phyloP scores from a whole-genome alignment of 1,140 invertebrate species.

The Phocides pigmalion region DNA sequence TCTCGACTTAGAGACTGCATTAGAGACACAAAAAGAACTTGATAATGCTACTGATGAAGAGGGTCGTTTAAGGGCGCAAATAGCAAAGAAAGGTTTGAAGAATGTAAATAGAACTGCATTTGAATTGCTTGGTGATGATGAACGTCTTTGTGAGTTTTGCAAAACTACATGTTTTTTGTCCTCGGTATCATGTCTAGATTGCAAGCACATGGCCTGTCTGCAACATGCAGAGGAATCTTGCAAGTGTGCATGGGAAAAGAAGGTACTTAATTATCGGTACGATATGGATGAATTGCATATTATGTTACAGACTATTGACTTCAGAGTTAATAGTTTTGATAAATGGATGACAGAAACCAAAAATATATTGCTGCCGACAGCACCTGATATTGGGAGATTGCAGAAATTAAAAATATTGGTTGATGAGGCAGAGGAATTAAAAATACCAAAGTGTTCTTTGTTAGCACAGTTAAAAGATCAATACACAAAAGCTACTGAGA shows the following conservation, averaged over 20 bases:
- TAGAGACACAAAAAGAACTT: constrained; percentile 94
- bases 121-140: constrained; percentile 97
- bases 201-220: constrained; percentile 93
- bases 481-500: constrained; percentile 68
- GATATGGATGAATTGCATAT: constrained; percentile 96
- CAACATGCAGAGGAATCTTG: constrained; percentile 94
- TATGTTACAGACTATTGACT: constrained; percentile 95
- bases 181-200: constrained; percentile 94
- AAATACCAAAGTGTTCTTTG: constrained; percentile 80
- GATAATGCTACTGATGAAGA: constrained; percentile 93
- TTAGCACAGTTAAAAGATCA: constrained; percentile 72
- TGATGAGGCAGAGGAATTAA: constrained; percentile 78
- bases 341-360: constrained; percentile 94
- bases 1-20: constrained; percentile 93
- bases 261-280: constrained; percentile 94
- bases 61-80: constrained; percentile 89
- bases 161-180: constrained; percentile 99
- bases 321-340: constrained; percentile 95
- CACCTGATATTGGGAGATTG: constrained; percentile 87
- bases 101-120: constrained; percentile 95
- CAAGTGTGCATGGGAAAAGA: constrained; percentile 90
- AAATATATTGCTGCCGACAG: constrained; percentile 91
- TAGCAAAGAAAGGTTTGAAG: constrained; percentile 92
- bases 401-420: constrained; percentile 85
- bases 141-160: constrained; percentile 96